A percentile compares a stretch with the other conserved stretches of the same genome.
These are phyloP conservation scores for Clanis bilineata DNA, from an alignment of 2,888 invertebrate species.

Conservation along the genomic window DNA sequence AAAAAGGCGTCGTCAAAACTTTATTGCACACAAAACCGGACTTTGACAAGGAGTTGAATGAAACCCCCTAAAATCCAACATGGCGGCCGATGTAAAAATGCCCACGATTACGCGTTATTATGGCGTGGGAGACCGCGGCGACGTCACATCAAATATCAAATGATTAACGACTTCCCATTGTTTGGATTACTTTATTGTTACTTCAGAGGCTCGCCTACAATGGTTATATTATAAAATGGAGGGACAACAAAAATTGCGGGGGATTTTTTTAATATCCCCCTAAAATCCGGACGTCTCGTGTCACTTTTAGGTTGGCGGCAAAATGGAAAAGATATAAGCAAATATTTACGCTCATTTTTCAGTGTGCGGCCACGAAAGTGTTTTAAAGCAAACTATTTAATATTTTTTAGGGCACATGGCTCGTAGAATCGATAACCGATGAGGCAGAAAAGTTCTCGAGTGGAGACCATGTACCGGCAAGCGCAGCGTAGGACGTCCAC, in stretches of 20 bases:
- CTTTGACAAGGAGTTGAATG: constrained; percentile 11
- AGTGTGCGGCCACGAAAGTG: constrained; percentile 34
- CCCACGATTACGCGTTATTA: constrained; percentile 29
- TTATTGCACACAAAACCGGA: background rate
- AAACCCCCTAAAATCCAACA: constrained; percentile 18
- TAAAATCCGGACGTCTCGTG: constrained; percentile 39
- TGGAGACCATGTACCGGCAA: too few species aligned
- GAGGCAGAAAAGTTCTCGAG: too few species aligned
- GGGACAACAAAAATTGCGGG: constrained; percentile 43
- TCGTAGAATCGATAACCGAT: too few species aligned
- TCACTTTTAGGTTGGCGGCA: constrained; percentile 51
- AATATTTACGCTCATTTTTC: constrained; percentile 61
- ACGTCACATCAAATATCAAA: constrained; percentile 61
- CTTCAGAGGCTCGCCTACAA: constrained; percentile 40
- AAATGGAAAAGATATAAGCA: constrained; percentile 59
- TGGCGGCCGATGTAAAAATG: constrained; percentile 27
- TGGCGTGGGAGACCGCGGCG: constrained; percentile 30
- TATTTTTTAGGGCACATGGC: too few species aligned
- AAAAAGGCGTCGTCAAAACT: constrained; percentile 2
- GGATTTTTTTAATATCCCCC: constrained; percentile 58
- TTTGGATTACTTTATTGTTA: constrained; percentile 55
- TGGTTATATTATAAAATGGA: constrained; percentile 49
- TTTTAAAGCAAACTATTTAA: background rate
- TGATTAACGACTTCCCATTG: constrained; percentile 62
- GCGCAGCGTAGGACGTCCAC: too few species aligned